These are phyloP conservation scores for Coleophora flavipennella DNA, from an alignment of 2,888 invertebrate species.

Conservation along the genomic window DNA sequence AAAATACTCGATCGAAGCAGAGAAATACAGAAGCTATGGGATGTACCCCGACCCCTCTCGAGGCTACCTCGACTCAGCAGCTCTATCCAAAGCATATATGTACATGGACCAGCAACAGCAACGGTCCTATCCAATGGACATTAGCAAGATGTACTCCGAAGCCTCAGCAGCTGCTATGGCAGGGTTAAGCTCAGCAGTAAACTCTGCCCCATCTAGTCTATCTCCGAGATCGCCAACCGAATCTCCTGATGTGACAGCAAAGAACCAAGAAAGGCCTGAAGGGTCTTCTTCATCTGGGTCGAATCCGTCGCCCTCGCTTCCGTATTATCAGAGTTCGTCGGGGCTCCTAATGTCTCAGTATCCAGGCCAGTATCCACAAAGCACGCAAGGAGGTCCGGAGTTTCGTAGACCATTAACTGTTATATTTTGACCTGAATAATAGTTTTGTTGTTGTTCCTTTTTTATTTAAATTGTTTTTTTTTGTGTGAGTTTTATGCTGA, in stretches of 20 bases:
- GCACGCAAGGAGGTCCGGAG: slow-evolving; percentile 75
- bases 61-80: slow-evolving; percentile 80
- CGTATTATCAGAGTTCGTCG: slow-evolving; percentile 72
- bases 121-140: slow-evolving; percentile 74
- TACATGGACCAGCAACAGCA: slow-evolving; percentile 79
- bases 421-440: slow-evolving; percentile 84
- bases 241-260: slow-evolving; percentile 69
- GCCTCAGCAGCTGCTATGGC: slow-evolving; percentile 75
- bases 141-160: slow-evolving; percentile 78
- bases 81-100: slow-evolving; percentile 82
- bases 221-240: slow-evolving; percentile 64
- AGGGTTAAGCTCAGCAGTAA: slow-evolving; percentile 56
- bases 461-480: slow-evolving; percentile 20
- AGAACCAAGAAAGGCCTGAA: slow-evolving; percentile 66
- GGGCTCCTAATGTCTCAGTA: slow-evolving; percentile 80
- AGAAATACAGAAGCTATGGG: slow-evolving; percentile 83
- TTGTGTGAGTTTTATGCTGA: slow-evolving; percentile 22
- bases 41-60: slow-evolving; percentile 84
- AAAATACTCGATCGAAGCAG: slow-evolving; percentile 83
- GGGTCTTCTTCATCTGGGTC: slow-evolving; percentile 75
- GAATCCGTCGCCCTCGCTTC: slow-evolving; percentile 75
- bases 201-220: slow-evolving; percentile 58
- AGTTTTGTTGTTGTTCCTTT: slow-evolving; percentile 9
- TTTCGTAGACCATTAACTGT: slow-evolving; percentile 83
- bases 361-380: slow-evolving; percentile 70